Evolutionary conservation across 2,797 vertebrate genomes (phyloP), one percentile per base, ranked within the genome.

Genomic region (Apogon hyalosoma): DNA sequence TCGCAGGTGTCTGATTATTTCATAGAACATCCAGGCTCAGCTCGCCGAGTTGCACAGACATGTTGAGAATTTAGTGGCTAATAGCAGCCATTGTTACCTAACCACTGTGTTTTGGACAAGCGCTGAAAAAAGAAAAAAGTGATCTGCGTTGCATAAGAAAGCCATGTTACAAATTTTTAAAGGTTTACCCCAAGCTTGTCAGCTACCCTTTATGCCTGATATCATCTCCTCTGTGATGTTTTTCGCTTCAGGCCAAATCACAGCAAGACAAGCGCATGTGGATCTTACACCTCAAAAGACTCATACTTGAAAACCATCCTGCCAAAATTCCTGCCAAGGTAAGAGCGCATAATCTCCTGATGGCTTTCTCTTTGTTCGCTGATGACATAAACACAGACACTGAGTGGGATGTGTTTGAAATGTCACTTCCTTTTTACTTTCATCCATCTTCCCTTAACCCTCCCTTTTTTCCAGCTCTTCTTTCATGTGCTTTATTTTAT

Each of bases 301-400:
- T 99, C 74, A 99, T 99, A 90, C 95, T 99, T 73, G 98, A 99
- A 94, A 99, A 99, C 83, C 98, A 99, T 47, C 96, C 96, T 0
- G 97, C 97, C 53, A 99, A 98, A 94, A 98, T 99, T 84, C 98
- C 98, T 18, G 97, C 97, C 47, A 99, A 99, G 96, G 98, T 99
- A 77, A 92, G 82, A 59, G 13, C 64, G 63, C 10, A 40, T 55
- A 4, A 0, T 42, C 60, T 49, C 46, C 18, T 48, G 57, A 49
- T 31, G 40, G 57, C 55, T 52, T 47, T 40, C 33, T 69, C 51
- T 50, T 15, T 56, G 19, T 41, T 63, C 60, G 9, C 59, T 53
- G 24, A 52, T 38, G 57, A 45, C 0, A 4, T 62, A 59, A 71
- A 68, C 39, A 48, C 24, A 79, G 41, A 52, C 62, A 71, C 13